phyloP scores from a whole-genome alignment of 1,140 invertebrate species.

The Stegodyphus dumicola region DNA sequence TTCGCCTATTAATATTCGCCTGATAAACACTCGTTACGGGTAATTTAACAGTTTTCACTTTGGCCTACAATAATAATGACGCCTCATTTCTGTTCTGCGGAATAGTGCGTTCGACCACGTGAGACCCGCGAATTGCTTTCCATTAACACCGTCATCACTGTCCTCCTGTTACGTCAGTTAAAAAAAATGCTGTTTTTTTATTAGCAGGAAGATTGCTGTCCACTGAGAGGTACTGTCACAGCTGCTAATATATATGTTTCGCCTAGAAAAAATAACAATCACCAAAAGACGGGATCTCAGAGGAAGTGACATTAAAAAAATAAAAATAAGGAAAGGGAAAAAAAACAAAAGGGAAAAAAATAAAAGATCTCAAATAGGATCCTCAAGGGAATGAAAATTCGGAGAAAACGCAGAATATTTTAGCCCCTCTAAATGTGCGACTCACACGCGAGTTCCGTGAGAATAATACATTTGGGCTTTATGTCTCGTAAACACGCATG shows the following conservation, averaged over 20 bases:
- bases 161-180: no score
- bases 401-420: constrained; percentile 28
- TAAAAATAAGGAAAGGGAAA: no score
- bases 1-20: not conserved
- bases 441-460: constrained; percentile 21
- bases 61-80: constrained; percentile 13
- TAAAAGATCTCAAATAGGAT: not conserved
- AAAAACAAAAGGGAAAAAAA: not conserved
- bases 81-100: not conserved
- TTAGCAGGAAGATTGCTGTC: no score
- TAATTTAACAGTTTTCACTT: constrained; percentile 28
- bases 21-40: not conserved
- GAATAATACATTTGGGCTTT: constrained; percentile 49
- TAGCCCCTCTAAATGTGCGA: constrained; percentile 35
- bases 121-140: not conserved
- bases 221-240: no score
- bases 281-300: no score
- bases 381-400: constrained; percentile 25
- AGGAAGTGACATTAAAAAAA: no score
- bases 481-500: constrained; percentile 31
- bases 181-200: not conserved
- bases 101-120: constrained; percentile 6
- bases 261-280: no score
- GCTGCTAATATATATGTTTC: no score
- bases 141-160: not conserved